Evolutionary conservation across 2,113 vertebrate species (phyloP).

Genomic region (Protobothrops flavoviridis): DNA sequence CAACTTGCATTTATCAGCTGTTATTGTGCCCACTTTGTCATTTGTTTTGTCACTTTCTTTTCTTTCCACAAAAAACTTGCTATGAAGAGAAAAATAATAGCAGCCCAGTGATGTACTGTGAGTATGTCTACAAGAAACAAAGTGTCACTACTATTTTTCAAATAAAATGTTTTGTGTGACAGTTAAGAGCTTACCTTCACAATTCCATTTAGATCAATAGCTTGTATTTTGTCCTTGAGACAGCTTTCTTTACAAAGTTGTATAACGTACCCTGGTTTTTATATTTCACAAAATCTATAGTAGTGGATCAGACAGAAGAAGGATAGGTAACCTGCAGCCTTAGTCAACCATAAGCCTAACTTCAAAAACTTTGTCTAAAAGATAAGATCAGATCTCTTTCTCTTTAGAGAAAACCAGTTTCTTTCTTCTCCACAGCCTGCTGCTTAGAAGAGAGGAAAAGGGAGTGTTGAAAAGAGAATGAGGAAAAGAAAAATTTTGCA

Average conservation of each 20-base stretch:
- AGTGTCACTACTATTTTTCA: background rate
- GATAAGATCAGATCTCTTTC: background rate
- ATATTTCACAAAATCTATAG: background rate
- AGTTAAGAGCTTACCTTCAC: background rate
- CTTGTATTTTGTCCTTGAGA: background rate
- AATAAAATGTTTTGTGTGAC: background rate
- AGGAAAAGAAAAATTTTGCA: background rate
- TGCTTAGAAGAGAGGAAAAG: background rate
- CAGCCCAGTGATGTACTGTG: background rate
- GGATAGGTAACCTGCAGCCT: background rate
- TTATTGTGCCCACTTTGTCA: background rate
- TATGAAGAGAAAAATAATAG: background rate
- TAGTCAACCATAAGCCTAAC: background rate
- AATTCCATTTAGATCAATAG: background rate
- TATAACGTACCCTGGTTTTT: background rate
- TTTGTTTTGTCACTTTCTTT: background rate
- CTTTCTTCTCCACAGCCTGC: background rate
- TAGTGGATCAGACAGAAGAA: background rate
- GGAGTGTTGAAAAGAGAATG: background rate
- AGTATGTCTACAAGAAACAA: background rate
- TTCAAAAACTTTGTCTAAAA: background rate
- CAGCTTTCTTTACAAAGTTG: background rate
- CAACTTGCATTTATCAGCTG: background rate
- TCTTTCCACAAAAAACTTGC: background rate
- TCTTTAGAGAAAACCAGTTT: background rate